A percentile compares a stretch with the other conserved stretches of the same genome.
phyloP scores from a whole-genome alignment of 1,140 invertebrate species.

The Phenacoccus solenopsis region DNA sequence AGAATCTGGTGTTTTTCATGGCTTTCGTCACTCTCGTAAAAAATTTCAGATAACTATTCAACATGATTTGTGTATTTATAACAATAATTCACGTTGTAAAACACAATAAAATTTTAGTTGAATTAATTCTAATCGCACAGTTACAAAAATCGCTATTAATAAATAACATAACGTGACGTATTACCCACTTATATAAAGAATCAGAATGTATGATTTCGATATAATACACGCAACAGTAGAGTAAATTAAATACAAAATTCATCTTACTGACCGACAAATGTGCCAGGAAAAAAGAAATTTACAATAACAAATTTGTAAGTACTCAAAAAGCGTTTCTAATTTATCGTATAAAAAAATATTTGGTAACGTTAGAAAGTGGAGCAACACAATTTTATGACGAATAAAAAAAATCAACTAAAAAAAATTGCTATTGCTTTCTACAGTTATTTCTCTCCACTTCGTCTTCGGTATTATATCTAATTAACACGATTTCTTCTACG shows the following conservation, averaged over 20 bases:
- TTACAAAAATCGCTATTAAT: constrained; percentile 11
- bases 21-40: too few relatives aligned
- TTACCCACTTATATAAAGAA: neutral
- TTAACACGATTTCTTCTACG: too few relatives aligned
- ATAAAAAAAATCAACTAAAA: too few relatives aligned
- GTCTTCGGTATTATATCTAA: too few relatives aligned
- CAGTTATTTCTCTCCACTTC: too few relatives aligned
- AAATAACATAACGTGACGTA: constrained; percentile 9
- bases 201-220: neutral
- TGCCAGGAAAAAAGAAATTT: neutral
- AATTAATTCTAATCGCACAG: neutral
- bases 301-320: neutral
- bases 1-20: too few relatives aligned
- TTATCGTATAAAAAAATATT: constrained; percentile 13
- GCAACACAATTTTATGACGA: neutral
- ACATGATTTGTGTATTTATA: constrained; percentile 14
- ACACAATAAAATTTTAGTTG: constrained; percentile 8
- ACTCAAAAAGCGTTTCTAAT: constrained; percentile 9
- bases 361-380: constrained; percentile 11
- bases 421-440: too few relatives aligned
- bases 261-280: neutral
- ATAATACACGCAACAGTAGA: neutral
- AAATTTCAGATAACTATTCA: too few relatives aligned
- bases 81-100: constrained; percentile 10
- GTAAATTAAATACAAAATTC: constrained; percentile 13